Base-by-base conservation (phyloP, 2,797 vertebrate genomes). In the Karalla daura region DNA sequence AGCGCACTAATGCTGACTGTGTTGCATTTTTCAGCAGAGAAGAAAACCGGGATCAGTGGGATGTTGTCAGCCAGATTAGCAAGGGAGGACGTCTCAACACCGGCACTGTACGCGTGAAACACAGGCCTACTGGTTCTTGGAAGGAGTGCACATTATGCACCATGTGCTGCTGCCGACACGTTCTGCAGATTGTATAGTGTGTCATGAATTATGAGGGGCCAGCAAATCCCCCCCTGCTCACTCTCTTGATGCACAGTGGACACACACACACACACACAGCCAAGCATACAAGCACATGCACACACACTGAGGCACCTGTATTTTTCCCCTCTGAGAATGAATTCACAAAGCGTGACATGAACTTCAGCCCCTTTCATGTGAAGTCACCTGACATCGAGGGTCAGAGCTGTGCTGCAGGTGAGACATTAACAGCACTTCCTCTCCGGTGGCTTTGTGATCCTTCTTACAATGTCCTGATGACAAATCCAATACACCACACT, bases 121-220 rank as follows among this genome's bases (percentile, higher is more conserved):
- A 28, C 39, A 14, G 50, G 27, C 15, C n/a, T 15, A 39, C 33
- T 55, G 50, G 11, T 83, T 82, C 76, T 51, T 43, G 54, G 67
- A 81, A 82, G 32, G 63, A 11, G 37, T 28, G 28, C 13, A 47
- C n/a, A 11, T 39, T 68, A 40, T 53, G 37, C 49, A 30, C 35
- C 46, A 44, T 71, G 75, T 78, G 70, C 47, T 43, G 23, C 66
- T 72, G 55, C 41, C 66, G 36, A 76, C 71, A 66, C 77, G 63
- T 71, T 81, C 63, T 74, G 58, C 44, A 53, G 59, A 71, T 63
- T 68, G 63, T 67, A 70, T 54, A 73, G 46, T 7, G 35, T 61
- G 49, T 74, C 43, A 33, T 76, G 44, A 80, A 59, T 65, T 83
- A 63, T 51, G 45, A 64, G 52, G n/a, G 23, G 9, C 13, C 20